These are phyloP conservation scores for Crambe crambe DNA, from an alignment of 37 sponge, comb jelly and placozoan genomes.

Conservation along the genomic window DNA sequence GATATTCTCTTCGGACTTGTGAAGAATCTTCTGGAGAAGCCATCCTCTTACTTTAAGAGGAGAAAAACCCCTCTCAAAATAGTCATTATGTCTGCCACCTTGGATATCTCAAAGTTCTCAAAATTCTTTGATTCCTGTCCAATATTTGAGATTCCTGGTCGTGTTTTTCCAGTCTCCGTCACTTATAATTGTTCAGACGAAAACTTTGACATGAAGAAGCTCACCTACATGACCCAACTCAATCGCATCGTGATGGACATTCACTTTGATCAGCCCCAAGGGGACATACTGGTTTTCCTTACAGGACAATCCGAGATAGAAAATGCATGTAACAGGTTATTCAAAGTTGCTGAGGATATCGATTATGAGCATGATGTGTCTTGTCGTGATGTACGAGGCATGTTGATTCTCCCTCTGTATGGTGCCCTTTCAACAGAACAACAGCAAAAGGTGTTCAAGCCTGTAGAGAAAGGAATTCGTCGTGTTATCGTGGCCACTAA, in stretches of 20 bases:
- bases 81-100: slow-evolving; percentile 90
- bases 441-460: slow-evolving; percentile 81
- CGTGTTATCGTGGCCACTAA: slow-evolving; percentile 88
- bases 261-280: slow-evolving; percentile 71
- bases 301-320: slow-evolving; percentile 92
- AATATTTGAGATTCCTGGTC: slow-evolving; percentile 82
- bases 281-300: slow-evolving; percentile 87
- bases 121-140: slow-evolving; percentile 83
- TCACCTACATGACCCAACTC: slow-evolving; percentile 74
- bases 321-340: slow-evolving; percentile 74
- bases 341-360: slow-evolving; percentile 69
- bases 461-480: slow-evolving; percentile 53
- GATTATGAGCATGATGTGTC: slow-evolving; percentile 84
- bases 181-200: slow-evolving; percentile 60
- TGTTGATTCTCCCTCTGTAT: slow-evolving; percentile 83
- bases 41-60: slow-evolving; percentile 2
- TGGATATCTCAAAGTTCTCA: slow-evolving; percentile 76
- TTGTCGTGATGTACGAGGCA: slow-evolving; percentile 48
- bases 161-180: slow-evolving; percentile 70
- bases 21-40: slow-evolving; percentile 52
- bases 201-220: slow-evolving; percentile 58
- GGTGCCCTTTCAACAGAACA: slow-evolving; percentile 84
- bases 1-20: slow-evolving; percentile 90
- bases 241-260: slow-evolving; percentile 81
- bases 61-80: slow-evolving; percentile 54